phyloP scores from a whole-genome alignment of 2,888 invertebrate species.

The Volucella inanis region DNA sequence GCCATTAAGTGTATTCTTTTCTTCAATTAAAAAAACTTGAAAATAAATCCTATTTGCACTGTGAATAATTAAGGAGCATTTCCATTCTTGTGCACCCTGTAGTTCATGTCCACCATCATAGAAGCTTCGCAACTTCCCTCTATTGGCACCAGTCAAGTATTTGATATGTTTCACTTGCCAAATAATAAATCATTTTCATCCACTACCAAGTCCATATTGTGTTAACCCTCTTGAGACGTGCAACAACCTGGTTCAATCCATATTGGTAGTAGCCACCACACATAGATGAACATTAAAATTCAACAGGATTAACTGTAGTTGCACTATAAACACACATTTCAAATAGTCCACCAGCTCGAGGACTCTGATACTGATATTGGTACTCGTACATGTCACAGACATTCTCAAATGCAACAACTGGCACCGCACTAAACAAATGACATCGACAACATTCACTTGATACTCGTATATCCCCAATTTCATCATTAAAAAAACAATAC shows the following conservation, averaged over 20 bases:
- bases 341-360: too few species aligned
- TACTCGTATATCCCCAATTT: background rate
- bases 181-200: conserved; percentile 11
- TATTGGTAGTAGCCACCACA: background rate
- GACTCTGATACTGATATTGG: too few species aligned
- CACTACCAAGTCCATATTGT: background rate
- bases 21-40: too few species aligned
- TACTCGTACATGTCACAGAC: background rate
- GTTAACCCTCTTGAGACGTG: background rate
- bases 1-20: too few species aligned
- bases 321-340: background rate
- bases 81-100: conserved; percentile 1
- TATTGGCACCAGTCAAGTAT: conserved; percentile 6
- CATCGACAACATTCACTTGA: background rate
- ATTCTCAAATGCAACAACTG: conserved; percentile 13
- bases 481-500: background rate
- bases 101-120: background rate
- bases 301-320: background rate
- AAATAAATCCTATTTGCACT: too few species aligned
- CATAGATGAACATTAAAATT: conserved; percentile 12
- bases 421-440: background rate
- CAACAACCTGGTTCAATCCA: conserved; percentile 7
- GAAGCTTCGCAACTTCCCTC: background rate
- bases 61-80: too few species aligned
- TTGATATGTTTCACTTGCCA: background rate